A percentile compares a stretch with the other conserved stretches of the same genome.
These are phyloP conservation scores for Leptopterna dolabrata DNA, from an alignment of 2,888 invertebrate species.

Conservation along the genomic window DNA sequence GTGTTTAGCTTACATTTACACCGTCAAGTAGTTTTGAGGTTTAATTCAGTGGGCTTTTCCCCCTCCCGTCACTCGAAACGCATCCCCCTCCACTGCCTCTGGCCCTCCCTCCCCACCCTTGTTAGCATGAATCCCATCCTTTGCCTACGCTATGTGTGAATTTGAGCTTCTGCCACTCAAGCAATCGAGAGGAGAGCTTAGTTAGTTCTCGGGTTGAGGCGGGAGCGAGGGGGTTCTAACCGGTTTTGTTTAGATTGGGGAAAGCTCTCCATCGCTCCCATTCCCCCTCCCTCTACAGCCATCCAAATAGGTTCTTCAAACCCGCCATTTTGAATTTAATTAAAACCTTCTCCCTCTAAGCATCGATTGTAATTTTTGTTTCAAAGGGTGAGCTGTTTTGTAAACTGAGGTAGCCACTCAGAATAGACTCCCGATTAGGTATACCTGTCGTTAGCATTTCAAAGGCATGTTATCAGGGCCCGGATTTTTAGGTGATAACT, in stretches of 20 bases:
- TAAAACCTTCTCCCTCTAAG: conserved; percentile 26
- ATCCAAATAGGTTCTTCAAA: conserved; percentile 23
- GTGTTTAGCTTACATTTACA: conserved; percentile 42
- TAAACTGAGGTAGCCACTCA: neutral
- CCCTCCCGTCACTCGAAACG: conserved; percentile 48
- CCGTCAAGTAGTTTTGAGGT: conserved; percentile 44
- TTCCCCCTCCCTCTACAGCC: neutral
- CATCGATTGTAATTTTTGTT: conserved; percentile 12
- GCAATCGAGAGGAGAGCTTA: conserved; percentile 40
- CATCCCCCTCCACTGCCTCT: conserved; percentile 44
- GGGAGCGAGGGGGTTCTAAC: neutral
- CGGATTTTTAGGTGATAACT: too few relatives aligned
- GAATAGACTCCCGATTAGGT: neutral
- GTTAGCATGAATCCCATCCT: conserved; percentile 29
- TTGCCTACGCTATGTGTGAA: conserved; percentile 7
- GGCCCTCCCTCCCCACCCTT: too few relatives aligned
- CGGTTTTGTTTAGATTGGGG: conserved; percentile 46
- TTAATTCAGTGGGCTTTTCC: conserved; percentile 30
- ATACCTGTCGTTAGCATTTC: too few relatives aligned
- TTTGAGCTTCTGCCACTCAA: conserved; percentile 45
- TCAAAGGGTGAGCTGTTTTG: neutral
- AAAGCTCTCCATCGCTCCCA: conserved; percentile 13
- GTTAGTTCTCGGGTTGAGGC: neutral
- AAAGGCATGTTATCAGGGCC: too few relatives aligned
- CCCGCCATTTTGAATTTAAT: conserved; percentile 45